These are phyloP conservation scores for Montifringilla adamsi DNA, from an alignment of 2,113 vertebrate species.

Conservation along the genomic window DNA sequence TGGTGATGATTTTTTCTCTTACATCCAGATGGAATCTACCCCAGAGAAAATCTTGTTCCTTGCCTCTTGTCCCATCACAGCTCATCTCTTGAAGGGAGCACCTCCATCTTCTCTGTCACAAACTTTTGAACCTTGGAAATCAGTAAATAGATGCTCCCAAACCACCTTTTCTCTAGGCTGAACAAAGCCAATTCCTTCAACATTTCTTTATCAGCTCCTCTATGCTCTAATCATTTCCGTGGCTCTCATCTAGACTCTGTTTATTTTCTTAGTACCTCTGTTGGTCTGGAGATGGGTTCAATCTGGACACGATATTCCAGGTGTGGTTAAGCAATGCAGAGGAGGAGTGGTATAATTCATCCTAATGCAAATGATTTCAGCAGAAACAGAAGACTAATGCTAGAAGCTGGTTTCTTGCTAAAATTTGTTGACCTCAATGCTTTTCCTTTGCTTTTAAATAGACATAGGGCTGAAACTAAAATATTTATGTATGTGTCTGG, in stretches of 20 bases:
- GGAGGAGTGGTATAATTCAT: not conserved
- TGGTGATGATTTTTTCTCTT: not conserved
- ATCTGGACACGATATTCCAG: not conserved
- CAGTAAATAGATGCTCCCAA: not conserved
- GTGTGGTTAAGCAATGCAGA: not conserved
- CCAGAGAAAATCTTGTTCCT: not conserved
- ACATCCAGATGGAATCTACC: not conserved
- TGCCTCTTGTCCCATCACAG: not conserved
- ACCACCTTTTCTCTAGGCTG: not conserved
- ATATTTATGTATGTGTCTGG: not conserved
- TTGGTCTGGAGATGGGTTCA: not conserved
- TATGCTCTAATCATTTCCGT: not conserved
- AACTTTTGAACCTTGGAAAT: not conserved
- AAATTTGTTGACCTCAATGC: not conserved
- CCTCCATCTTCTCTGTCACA: not conserved
- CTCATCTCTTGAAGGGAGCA: not conserved
- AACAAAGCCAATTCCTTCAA: not conserved
- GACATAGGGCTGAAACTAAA: not conserved
- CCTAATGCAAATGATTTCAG: not conserved
- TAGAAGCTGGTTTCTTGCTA: not conserved
- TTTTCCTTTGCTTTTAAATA: not conserved
- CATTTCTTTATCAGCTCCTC: not conserved
- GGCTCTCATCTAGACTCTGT: not conserved
- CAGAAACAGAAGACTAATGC: not conserved
- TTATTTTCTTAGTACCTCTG: not conserved